Conservation (phyloP, 2,888 invertebrate genomes). For the Trachelus tabidus region DNA sequence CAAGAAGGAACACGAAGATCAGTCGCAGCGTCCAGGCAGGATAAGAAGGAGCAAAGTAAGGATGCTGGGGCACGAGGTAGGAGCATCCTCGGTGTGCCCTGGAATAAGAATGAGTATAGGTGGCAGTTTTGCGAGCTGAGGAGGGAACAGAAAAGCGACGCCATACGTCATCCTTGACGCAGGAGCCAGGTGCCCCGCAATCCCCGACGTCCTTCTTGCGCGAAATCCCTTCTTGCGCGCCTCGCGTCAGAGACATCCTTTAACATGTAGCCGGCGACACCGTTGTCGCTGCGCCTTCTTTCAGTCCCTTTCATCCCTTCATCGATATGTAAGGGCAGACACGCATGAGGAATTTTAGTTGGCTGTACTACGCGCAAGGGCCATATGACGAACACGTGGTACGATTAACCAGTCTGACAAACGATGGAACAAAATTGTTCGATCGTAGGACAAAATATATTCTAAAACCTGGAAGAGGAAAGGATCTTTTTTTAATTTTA, state of each 20-base stretch:
- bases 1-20: too few relatives aligned
- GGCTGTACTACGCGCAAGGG: slow-evolving; percentile 28
- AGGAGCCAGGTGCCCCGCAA: slow-evolving; percentile 46
- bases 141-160: slow-evolving; percentile 16
- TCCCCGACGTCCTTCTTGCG: slow-evolving; percentile 35
- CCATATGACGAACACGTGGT: too few relatives aligned
- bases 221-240: slow-evolving; percentile 48
- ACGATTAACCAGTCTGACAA: too few relatives aligned
- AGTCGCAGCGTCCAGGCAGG: too few relatives aligned
- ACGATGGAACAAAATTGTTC: too few relatives aligned
- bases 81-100: slow-evolving; percentile 25
- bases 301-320: slow-evolving; percentile 33
- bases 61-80: background rate
- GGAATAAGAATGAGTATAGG: slow-evolving; percentile 48
- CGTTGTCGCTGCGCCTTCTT: slow-evolving; percentile 26
- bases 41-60: background rate
- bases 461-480: too few relatives aligned
- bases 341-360: slow-evolving; percentile 62
- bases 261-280: slow-evolving; percentile 52
- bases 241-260: slow-evolving; percentile 43
- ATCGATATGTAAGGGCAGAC: slow-evolving; percentile 61
- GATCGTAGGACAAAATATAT: too few relatives aligned
- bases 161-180: slow-evolving; percentile 59
- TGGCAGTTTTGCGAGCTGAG: slow-evolving; percentile 35
- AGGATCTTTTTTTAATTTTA: too few relatives aligned